Evolutionary conservation across 53 echinoderm and acorn worm species (phyloP), one percentile per base, ranked within the genome.

Genomic region (Zoroaster sp.): DNA sequence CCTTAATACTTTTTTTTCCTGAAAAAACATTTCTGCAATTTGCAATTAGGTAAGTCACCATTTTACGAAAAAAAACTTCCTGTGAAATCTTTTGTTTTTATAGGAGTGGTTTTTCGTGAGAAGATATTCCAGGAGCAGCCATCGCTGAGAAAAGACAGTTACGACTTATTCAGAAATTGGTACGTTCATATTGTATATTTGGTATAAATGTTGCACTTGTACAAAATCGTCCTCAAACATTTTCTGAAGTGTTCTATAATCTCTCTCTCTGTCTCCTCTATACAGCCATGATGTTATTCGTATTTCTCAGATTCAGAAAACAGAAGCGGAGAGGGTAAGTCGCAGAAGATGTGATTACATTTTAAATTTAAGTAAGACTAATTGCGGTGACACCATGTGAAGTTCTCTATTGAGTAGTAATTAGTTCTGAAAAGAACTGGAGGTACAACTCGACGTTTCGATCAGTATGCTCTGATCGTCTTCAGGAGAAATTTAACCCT

Each of bases 111-210:
- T 1, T 75, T 99, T 8, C 89, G 93, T 45, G 89, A 96, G 38
- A 93, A 96, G 78, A 99, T 99, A 18, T 94, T 87, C 43, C 86
- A 93, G 45, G 99, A 99, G 41, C 96, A 99, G 69, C 93, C 95
- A 3, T 89, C 93, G 15, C 72, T 95, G 3, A 89, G 93, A 59
- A 89, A 88, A 72, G 96, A 94, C 30, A 92, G 94, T 14, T 77
- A 94, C 39, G 75, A 86, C 30, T 89, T 99, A 31, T 99, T 99
- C 76, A 92, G 91, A 74, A 89, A 94, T 52, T 93, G 95, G 99
- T 99, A 86, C 88, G 94, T 34, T n/a, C n/a, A n/a, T n/a, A n/a
- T n/a, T n/a, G n/a, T n/a, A n/a, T n/a, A n/a, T n/a, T n/a, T n/a
- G n/a, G n/a, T n/a, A n/a, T n/a, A n/a, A n/a, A n/a, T n/a, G n/a